Evolutionary conservation across 2,113 vertebrate genomes (phyloP).

Genomic region (Oenanthe melanoleuca): DNA sequence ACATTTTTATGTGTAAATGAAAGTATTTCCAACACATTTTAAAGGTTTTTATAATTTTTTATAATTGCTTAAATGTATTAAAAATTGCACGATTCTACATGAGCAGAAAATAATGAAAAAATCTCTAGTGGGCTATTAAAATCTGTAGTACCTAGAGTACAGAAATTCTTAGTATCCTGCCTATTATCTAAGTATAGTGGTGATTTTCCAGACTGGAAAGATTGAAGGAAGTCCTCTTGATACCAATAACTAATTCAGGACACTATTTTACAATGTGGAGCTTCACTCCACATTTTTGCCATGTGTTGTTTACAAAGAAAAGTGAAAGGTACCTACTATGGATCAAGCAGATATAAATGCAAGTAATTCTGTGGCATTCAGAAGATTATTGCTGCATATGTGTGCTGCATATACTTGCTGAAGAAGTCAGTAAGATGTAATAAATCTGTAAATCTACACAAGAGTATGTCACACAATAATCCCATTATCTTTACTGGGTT

Average conservation of each 20-base stretch:
- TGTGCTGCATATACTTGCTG: not conserved
- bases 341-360: not conserved
- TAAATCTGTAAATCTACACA: not conserved
- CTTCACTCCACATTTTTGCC: not conserved
- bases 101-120: not conserved
- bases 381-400: not conserved
- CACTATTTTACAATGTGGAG: not conserved
- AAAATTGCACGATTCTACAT: not conserved
- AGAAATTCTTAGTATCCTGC: not conserved
- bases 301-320: not conserved
- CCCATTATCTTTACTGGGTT: not conserved
- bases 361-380: not conserved
- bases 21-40: not conserved
- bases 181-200: not conserved
- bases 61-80: not conserved
- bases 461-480: not conserved
- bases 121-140: not conserved
- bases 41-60: not conserved
- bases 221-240: not conserved
- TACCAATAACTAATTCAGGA: not conserved
- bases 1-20: not conserved
- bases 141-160: not conserved
- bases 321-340: not conserved
- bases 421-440: not conserved
- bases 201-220: not conserved